Percentiles rank a stretch among this genome's conserved stretches.
These are phyloP conservation scores for Poeciliopsis gracilis DNA, from an alignment of 2,797 vertebrate genomes.

Conservation along the genomic window DNA sequence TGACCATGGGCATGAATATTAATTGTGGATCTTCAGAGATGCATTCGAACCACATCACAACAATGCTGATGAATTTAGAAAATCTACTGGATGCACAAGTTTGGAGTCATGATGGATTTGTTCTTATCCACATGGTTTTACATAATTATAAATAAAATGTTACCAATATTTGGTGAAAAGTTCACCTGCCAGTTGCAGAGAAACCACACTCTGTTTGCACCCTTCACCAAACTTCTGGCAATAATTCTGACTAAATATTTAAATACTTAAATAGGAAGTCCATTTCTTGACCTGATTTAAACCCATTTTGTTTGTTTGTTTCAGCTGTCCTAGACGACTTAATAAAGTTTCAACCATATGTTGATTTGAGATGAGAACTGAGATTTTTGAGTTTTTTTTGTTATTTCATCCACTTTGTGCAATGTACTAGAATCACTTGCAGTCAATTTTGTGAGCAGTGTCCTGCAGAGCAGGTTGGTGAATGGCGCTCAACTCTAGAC, in stretches of 20 bases:
- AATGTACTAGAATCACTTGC: neutral
- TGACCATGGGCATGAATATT: neutral
- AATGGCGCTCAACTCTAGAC: neutral
- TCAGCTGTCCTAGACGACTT: neutral
- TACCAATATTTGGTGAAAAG: neutral
- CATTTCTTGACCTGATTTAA: neutral
- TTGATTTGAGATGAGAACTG: neutral
- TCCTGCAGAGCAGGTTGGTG: neutral
- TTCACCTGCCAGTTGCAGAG: neutral
- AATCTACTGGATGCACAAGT: neutral
- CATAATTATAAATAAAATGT: neutral
- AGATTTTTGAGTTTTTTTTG: neutral
- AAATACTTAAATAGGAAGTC: neutral
- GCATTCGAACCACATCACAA: neutral
- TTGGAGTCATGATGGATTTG: neutral
- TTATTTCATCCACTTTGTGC: neutral
- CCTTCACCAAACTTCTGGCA: neutral
- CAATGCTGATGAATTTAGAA: neutral
- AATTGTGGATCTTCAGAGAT: neutral
- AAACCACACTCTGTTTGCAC: neutral
- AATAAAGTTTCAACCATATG: neutral
- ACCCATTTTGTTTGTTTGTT: neutral
- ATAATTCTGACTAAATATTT: neutral
- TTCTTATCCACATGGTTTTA: neutral
- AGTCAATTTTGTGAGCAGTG: neutral